These are phyloP conservation scores for Eulacestoma nigropectus DNA, from an alignment of 2,113 vertebrate species.

Conservation along the genomic window DNA sequence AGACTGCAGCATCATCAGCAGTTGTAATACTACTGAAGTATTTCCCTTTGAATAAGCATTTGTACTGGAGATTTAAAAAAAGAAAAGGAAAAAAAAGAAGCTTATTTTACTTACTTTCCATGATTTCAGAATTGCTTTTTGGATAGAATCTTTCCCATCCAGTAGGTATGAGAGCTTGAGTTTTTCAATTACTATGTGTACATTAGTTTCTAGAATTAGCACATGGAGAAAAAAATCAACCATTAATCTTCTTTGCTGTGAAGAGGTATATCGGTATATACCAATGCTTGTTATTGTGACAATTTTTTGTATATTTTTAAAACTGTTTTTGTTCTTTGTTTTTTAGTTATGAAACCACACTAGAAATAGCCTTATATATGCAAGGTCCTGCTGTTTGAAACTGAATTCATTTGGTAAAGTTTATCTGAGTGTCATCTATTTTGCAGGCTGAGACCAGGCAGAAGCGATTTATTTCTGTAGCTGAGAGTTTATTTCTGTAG, in stretches of 20 bases:
- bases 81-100: rapidly evolving
- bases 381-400: neutral
- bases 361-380: neutral
- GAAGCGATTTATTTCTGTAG: neutral
- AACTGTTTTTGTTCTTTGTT: neutral
- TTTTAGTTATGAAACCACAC: neutral
- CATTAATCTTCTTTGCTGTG: neutral
- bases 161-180: neutral
- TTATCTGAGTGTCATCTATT: neutral
- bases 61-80: rapidly evolving
- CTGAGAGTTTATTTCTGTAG: neutral
- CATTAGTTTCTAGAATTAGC: neutral
- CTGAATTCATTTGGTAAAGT: neutral
- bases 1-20: neutral
- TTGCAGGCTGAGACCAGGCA: neutral
- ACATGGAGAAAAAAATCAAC: rapidly evolving
- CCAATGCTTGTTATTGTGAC: neutral
- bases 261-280: neutral
- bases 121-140: neutral
- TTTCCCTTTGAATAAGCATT: neutral
- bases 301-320: neutral
- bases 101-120: neutral
- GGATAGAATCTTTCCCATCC: neutral
- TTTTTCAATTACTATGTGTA: neutral
- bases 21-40: neutral